A percentile compares a stretch with the other conserved stretches of the same genome.
Evolutionary conservation across 1,140 invertebrate species (phyloP).

Genomic region (Diabrotica undecimpunctata): DNA sequence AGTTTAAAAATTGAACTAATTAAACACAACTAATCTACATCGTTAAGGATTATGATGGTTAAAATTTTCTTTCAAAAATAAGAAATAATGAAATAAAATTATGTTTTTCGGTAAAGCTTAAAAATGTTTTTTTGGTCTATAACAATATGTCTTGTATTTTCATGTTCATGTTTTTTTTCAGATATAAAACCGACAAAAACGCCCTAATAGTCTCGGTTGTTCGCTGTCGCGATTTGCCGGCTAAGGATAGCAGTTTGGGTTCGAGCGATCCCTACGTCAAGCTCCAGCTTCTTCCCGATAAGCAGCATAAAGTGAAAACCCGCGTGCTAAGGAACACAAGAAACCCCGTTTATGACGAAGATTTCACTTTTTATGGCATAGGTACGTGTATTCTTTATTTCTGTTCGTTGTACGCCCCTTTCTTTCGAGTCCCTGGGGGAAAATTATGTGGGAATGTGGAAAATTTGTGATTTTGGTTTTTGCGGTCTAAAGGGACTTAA

Average conservation of each 20-base stretch:
- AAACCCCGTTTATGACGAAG: slow-evolving; percentile 93
- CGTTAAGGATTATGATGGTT: no score
- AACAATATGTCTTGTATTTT: no score
- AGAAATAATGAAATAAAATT: no score
- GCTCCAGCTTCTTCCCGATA: slow-evolving; percentile 87
- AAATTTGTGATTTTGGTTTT: slow-evolving; percentile 1
- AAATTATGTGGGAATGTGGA: neutral
- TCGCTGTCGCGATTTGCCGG: slow-evolving; percentile 77
- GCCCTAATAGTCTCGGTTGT: slow-evolving; percentile 89
- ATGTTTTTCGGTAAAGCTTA: no score
- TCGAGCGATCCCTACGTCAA: slow-evolving; percentile 91
- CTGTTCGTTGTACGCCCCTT: neutral
- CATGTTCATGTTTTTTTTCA: slow-evolving; percentile 37
- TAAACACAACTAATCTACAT: no score
- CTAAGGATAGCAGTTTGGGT: slow-evolving; percentile 65
- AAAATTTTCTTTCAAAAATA: no score
- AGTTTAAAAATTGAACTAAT: no score
- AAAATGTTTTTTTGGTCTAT: no score
- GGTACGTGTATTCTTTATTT: slow-evolving; percentile 34
- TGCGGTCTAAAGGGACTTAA: neutral
- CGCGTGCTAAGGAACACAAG: slow-evolving; percentile 87
- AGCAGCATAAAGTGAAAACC: slow-evolving; percentile 93
- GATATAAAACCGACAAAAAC: slow-evolving; percentile 83
- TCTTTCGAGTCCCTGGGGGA: neutral
- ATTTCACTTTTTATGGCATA: slow-evolving; percentile 95